phyloP scores from a whole-genome alignment of 2,113 vertebrate species.

The Chionodraco myersi region DNA sequence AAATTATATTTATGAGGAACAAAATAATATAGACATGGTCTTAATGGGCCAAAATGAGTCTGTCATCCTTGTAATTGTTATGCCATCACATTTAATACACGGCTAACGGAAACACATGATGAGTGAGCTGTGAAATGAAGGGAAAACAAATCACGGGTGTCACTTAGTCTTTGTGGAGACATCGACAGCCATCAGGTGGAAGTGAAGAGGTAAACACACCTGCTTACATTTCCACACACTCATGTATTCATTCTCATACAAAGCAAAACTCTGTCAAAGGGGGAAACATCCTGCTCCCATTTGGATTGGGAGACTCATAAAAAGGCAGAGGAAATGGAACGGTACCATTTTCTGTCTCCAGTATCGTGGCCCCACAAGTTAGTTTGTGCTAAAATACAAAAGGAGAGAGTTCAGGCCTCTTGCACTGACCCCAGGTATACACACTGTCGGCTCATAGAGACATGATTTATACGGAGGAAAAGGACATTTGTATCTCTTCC shows the following conservation, averaged over 20 bases:
- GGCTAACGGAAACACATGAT: conserved; percentile 68
- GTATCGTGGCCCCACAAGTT: no score
- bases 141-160: conserved; percentile 63
- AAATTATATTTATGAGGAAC: conserved; percentile 60
- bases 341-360: no score
- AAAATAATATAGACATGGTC: conserved; percentile 70
- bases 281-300: no score
- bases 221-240: background rate
- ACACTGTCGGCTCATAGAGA: no score
- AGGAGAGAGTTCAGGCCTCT: no score
- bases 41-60: conserved; percentile 68
- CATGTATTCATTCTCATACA: background rate
- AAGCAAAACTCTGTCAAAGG: no score
- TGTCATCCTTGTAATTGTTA: conserved; percentile 75
- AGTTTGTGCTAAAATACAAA: no score
- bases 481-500: no score
- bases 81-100: conserved; percentile 58
- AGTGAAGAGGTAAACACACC: background rate
- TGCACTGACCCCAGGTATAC: no score
- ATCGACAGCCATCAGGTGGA: conserved; percentile 48
- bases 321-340: no score
- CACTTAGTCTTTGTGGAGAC: conserved; percentile 48
- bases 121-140: conserved; percentile 59
- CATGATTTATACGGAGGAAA: no score
- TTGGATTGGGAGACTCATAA: no score